Evolutionary conservation across 53 echinoderm and acorn worm genomes (phyloP), one percentile per base, ranked within the genome.

Genomic region (Echinometra lucunter): DNA sequence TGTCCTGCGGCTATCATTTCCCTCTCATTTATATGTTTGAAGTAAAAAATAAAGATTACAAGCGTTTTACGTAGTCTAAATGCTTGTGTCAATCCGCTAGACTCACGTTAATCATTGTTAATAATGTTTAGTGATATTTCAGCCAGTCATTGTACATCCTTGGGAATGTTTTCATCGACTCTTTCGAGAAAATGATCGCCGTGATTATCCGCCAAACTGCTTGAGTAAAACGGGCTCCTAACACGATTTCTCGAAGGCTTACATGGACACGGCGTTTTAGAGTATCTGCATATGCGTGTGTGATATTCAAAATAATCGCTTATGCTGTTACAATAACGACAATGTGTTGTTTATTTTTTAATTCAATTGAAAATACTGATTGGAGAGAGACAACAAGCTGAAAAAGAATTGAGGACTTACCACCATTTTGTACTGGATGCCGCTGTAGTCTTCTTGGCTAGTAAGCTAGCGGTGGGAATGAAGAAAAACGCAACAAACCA

Each of bases 381-480:
- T 11, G 13, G 53, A 53, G 13, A 13, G 13, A 53, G 53, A 53
- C n/a, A n/a, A n/a, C n/a, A n/a, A n/a, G n/a, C n/a, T n/a, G n/a
- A n/a, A n/a, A 56, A 16, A 47, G 34, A 56, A 34, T 44, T 18
- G 6, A 38, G 3, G 1, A 97, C 98, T 97, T 95, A 99, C 99
- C 99, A 99, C 98, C 98, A 98, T 93, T 97, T 98, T 23, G 98
- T 96, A 89, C 96, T 97, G 11, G 99, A 95, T 47, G 99, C 97
- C 66, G 99, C 99, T 37, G 98, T 98, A 3, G 98, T 97, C 92
- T 98, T 97, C 95, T 97, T 98, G 8, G 98, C 98, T 17, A 98
- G 95, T 60, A 98, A 94, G 92, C 98, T 97, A 34, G 98, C 98
- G 53, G 94, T 97, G 1, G 98, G 98, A 37, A 98, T 91, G 47